Evolutionary conservation across 2,888 invertebrate species (phyloP).

Genomic region (Epinotia ramella): DNA sequence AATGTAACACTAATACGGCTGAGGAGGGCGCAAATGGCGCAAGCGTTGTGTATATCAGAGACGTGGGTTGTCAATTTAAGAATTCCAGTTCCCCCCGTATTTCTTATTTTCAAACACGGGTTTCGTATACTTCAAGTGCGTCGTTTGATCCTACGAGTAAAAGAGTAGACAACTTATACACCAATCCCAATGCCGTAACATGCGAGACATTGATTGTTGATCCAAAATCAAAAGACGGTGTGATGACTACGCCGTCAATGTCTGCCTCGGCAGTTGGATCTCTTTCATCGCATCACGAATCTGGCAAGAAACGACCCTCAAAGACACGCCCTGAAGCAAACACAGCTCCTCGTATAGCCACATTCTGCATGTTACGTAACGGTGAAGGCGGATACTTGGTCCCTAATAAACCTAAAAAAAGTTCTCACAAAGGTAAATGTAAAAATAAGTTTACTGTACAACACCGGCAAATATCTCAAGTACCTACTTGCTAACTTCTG

Average conservation of each 20-base stretch:
- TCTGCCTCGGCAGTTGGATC: constrained; percentile 61
- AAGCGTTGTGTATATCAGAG: constrained; percentile 70
- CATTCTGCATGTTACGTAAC: constrained; percentile 18
- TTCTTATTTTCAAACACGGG: constrained; percentile 55
- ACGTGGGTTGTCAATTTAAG: constrained; percentile 77
- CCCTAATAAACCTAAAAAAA: constrained; percentile 55
- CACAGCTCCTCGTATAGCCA: constrained; percentile 34
- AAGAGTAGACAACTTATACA: constrained; percentile 60
- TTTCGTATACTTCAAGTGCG: constrained; percentile 58
- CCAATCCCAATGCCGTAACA: constrained; percentile 63
- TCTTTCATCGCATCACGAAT: constrained; percentile 59
- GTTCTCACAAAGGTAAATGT: constrained; percentile 62
- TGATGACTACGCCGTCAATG: constrained; percentile 58
- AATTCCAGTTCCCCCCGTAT: constrained; percentile 57
- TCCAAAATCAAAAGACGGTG: constrained; percentile 57
- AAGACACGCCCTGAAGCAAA: constrained; percentile 59
- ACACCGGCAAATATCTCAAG: constrained; percentile 58
- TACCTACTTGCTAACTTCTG: constrained; percentile 34
- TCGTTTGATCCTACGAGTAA: constrained; percentile 60
- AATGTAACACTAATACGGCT: constrained; percentile 46
- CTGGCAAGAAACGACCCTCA: constrained; percentile 47
- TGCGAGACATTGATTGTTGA: constrained; percentile 70
- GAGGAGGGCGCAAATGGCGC: constrained; percentile 57
- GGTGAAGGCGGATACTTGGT: constrained; percentile 11
- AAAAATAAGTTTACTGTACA: constrained; percentile 64